Evolutionary conservation across 2,888 invertebrate genomes (phyloP), one percentile per base, ranked within the genome.

Genomic region (Troides aeacus): DNA sequence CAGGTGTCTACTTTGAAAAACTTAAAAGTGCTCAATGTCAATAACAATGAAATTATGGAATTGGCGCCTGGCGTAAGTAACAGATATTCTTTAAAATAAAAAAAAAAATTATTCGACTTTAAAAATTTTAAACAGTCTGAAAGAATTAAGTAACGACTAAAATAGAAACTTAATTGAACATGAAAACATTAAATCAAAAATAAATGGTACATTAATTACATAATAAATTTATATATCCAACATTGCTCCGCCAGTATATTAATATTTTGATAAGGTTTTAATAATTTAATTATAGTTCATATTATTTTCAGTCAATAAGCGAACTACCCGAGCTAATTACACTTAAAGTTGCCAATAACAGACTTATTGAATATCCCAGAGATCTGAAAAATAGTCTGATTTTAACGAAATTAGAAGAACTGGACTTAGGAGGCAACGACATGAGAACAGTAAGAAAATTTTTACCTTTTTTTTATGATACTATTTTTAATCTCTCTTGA

Each of bases 351-450:
- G 82, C 81, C 30, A 89, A 90, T 74, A 93, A 93, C 75, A 81
- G 88, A 42, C 77, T 93, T 30, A 81, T 87, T 58, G 86, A 89
- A 67, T 89, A 90, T 72, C 90, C 93, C 0, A 83, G 84, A 72
- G 93, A 93, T 75, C 82, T 92, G 70, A 88, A 87, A 75, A 93
- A 87, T 71, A 84, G 85, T 79, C 88, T 88, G 68, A 81, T 79
- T 30, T 74, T 85, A 68, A 87, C 81, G 17, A 87, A 90, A 74
- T 78, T 93, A 69, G 80, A 86, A 77, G 88, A 88, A 74, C 76
- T 93, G 36, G 87, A 93, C 75, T 82, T 93, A 66, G 88, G 90
- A 71, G 89, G 89, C 72, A 93, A 93, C 73, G 90, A 91, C 65
- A 88, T 92, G 81, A 84, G 89, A 83, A 84, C 86, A 80, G 91